Evolutionary conservation across 2,113 vertebrate species (phyloP), one percentile per base, ranked within the genome.

Genomic region (Bagarius yarrelli): DNA sequence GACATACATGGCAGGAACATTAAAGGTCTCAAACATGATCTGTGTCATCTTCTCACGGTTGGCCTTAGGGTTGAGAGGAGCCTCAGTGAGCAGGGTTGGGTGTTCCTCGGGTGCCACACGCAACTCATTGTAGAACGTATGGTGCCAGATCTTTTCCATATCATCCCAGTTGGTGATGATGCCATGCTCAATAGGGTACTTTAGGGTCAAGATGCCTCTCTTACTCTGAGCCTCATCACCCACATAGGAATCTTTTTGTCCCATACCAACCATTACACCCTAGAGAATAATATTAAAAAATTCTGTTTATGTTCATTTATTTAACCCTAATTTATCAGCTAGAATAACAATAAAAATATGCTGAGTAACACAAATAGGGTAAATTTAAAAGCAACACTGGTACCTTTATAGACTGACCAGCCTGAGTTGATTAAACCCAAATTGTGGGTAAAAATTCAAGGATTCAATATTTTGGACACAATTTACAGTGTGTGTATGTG

Each of bases 191-290:
- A n/a, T n/a, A n/a, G n/a, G n/a, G n/a, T n/a, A n/a, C n/a, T n/a
- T n/a, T n/a, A n/a, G n/a, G n/a, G n/a, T n/a, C n/a, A n/a, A n/a
- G n/a, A n/a, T n/a, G n/a, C n/a, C n/a, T n/a, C n/a, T n/a, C n/a
- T n/a, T n/a, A n/a, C n/a, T n/a, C n/a, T n/a, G n/a, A n/a, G n/a
- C n/a, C n/a, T n/a, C n/a, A n/a, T n/a, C n/a, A n/a, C n/a, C n/a
- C n/a, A n/a, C n/a, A n/a, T n/a, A n/a, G n/a, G n/a, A n/a, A n/a
- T n/a, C n/a, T n/a, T n/a, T n/a, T n/a, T 98, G 96, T 34, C 96
- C 96, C 96, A 98, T 98, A 56, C 96, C 96, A 34, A 98, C 96
- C 96, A 97, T 98, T 85, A 97, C 95, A 16, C 96, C 96, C 96
- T 98, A 12, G 8, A 76, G 40, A 47, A 21, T 15, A 11, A 15